These are phyloP conservation scores for Saguinus imperator DNA, from an alignment of 2,113 vertebrate species.

Conservation along the genomic window DNA sequence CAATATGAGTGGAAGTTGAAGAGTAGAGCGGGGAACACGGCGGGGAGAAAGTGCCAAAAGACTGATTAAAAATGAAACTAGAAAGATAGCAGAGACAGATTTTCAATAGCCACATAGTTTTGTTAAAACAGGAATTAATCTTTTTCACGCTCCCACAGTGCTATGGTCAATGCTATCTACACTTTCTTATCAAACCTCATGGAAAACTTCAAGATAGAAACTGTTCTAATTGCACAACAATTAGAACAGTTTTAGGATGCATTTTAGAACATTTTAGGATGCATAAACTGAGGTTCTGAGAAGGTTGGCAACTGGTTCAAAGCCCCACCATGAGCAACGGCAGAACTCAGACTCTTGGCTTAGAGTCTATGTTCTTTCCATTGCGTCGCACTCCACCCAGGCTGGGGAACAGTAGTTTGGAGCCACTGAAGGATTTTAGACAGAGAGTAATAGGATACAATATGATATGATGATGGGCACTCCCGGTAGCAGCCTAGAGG, in stretches of 20 bases:
- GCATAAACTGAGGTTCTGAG: not conserved
- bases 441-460: not conserved
- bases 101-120: not conserved
- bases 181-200: not conserved
- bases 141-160: not conserved
- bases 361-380: not conserved
- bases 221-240: not conserved
- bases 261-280: not conserved
- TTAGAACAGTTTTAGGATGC: not conserved
- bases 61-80: not conserved
- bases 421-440: not conserved
- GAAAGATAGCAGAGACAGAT: not conserved
- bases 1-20: not conserved
- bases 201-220: not conserved
- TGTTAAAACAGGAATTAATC: not conserved
- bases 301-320: not conserved
- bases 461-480: not conserved
- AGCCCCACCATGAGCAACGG: not conserved
- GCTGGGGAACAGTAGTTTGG: not conserved
- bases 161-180: not conserved
- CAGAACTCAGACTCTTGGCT: not conserved
- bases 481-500: not conserved
- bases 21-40: accelerated
- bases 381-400: accelerated
- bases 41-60: not conserved